Percentiles rank a stretch among this genome's conserved stretches.
These are phyloP conservation scores for Chloroceryle inda DNA, from an alignment of 2,797 vertebrate genomes.

Conservation along the genomic window DNA sequence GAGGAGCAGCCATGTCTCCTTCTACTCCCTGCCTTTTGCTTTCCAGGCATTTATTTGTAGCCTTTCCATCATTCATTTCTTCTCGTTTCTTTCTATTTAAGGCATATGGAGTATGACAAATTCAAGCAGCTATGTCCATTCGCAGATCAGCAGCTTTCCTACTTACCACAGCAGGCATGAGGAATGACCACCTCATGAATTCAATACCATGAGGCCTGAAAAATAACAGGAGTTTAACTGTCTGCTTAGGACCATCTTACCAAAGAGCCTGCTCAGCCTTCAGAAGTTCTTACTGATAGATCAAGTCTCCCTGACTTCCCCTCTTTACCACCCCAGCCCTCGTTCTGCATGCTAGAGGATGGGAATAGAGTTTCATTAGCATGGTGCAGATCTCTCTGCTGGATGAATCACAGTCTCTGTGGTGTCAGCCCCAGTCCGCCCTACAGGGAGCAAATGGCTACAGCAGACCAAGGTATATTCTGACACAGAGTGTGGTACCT, in stretches of 20 bases:
- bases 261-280: background rate
- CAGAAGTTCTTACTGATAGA: background rate
- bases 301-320: background rate
- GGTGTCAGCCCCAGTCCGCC: background rate
- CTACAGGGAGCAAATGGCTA: background rate
- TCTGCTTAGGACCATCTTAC: background rate
- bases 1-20: background rate
- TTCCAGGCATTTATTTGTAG: conserved; percentile 10
- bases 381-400: background rate
- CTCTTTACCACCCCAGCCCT: background rate
- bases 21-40: background rate
- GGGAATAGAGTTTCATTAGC: background rate
- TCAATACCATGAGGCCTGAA: background rate
- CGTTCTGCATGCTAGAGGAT: background rate
- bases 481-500: background rate
- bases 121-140: background rate
- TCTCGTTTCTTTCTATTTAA: conserved; percentile 35
- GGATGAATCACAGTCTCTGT: background rate
- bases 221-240: background rate
- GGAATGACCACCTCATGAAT: conserved; percentile 25
- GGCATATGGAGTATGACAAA: conserved; percentile 9
- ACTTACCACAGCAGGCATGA: background rate
- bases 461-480: background rate
- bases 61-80: background rate
- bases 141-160: conserved; percentile 39